Evolutionary conservation across 2,113 vertebrate species (phyloP).

Genomic region (Caloenas nicobarica): DNA sequence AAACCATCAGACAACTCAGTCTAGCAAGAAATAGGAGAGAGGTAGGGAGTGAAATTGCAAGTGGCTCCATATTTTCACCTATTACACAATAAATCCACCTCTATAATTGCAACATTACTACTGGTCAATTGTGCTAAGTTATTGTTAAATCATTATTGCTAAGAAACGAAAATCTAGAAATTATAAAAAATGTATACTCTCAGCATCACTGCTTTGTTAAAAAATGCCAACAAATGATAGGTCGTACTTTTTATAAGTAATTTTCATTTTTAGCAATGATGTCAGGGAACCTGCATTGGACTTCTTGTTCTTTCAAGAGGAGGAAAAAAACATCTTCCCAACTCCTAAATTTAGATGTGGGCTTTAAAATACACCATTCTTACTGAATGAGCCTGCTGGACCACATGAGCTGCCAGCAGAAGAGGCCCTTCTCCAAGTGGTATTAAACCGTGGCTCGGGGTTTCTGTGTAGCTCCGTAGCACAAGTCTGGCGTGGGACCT

Average conservation of each 20-base stretch:
- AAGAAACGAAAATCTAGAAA: neutral
- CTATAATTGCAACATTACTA: neutral
- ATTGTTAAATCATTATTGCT: neutral
- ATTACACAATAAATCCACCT: neutral
- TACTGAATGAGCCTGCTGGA: neutral
- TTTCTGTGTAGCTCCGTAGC: neutral
- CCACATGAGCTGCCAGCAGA: neutral
- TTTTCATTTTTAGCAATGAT: neutral
- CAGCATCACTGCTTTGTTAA: neutral
- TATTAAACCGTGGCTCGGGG: neutral
- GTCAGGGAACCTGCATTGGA: neutral
- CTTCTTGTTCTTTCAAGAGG: neutral
- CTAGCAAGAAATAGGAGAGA: neutral
- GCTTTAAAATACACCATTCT: neutral
- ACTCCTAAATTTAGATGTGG: neutral
- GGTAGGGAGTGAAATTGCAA: neutral
- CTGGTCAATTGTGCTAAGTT: neutral
- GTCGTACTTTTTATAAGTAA: neutral
- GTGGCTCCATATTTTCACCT: neutral
- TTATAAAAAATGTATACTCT: neutral
- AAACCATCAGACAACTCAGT: neutral
- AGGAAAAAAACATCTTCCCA: neutral
- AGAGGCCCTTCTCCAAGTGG: neutral
- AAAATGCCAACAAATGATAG: neutral
- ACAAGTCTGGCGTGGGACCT: neutral